Conservation (phyloP, 2,888 invertebrate species). For the Eupithecia exiguata region DNA sequence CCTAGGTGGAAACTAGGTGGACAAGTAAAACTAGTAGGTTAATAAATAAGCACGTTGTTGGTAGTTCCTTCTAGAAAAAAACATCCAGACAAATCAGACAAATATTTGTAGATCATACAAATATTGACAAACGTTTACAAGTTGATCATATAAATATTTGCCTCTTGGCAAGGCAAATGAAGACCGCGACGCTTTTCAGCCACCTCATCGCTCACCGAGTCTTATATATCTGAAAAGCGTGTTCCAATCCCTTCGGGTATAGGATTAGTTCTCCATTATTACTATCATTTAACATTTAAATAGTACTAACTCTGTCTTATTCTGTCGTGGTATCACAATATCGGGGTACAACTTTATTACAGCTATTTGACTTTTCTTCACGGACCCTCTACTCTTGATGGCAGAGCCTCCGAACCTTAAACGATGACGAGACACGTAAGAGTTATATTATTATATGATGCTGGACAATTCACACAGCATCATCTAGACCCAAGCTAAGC, state of each 20-base stretch:
- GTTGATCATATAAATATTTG: too few species aligned
- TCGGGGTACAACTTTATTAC: constrained; percentile 60
- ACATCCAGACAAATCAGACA: too few species aligned
- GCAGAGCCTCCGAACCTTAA: constrained; percentile 53
- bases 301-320: constrained; percentile 55
- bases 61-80: too few species aligned
- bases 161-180: too few species aligned
- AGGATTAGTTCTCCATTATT: neutral
- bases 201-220: too few species aligned
- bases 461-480: neutral
- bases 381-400: constrained; percentile 54
- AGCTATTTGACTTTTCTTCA: constrained; percentile 54
- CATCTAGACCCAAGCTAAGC: neutral
- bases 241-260: neutral
- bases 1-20: neutral
- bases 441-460: neutral
- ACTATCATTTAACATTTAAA: neutral
- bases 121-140: too few species aligned
- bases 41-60: too few species aligned
- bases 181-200: too few species aligned
- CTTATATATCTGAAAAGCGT: too few species aligned
- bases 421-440: neutral
- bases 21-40: neutral
- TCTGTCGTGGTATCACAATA: constrained; percentile 57
- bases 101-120: too few species aligned